Base-by-base conservation (phyloP, 2,113 vertebrate species). In the Helogale parvula region DNA sequence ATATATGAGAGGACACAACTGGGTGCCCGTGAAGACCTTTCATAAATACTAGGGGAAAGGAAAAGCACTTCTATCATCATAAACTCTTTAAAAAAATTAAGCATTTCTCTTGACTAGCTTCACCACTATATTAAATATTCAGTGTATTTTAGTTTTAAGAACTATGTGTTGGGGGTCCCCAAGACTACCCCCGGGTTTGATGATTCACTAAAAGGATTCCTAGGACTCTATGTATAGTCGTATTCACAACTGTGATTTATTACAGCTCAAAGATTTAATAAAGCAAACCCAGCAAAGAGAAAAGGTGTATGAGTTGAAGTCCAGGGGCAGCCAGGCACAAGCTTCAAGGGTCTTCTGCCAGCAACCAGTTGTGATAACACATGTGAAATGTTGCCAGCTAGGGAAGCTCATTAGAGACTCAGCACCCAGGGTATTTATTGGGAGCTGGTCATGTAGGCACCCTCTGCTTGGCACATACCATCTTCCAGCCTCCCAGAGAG, bases 121-220 rank as follows among this genome's bases (percentile, higher is more conserved):
- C 25, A 92, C 77, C 54, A 90, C 54, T 95, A 17, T 65, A 74
- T 82, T 81, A 94, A 93, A 94, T 91, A 11, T 94, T 94, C 57
- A 77, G 72, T 82, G n/a, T 29, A 66, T 94, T 81, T 91, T 96
- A 79, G 19, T 94, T 95, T 93, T 88, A 91, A 91, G 82, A 86
- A 81, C 29, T 95, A 2, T 93, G 23, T 90, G 13, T 94, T 57
- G 16, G 7, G 13, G n/a, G 27, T 91, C 50, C 88, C 84, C 84
- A 85, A 95, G 38, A 85, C 47, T 29, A 90, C 52, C 66, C 60
- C 60, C 35, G 57, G 47, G 29, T 92, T 74, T 96, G 47, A 90
- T 87, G 52, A 82, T 86, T 86, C 74, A 87, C 45, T 69, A 83
- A 83, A 50, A 95, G 52, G 38, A 83, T 72, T 87, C 45, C 85